These are phyloP conservation scores for Tinamus major DNA, from an alignment of 2,797 vertebrate genomes.

Conservation along the genomic window DNA sequence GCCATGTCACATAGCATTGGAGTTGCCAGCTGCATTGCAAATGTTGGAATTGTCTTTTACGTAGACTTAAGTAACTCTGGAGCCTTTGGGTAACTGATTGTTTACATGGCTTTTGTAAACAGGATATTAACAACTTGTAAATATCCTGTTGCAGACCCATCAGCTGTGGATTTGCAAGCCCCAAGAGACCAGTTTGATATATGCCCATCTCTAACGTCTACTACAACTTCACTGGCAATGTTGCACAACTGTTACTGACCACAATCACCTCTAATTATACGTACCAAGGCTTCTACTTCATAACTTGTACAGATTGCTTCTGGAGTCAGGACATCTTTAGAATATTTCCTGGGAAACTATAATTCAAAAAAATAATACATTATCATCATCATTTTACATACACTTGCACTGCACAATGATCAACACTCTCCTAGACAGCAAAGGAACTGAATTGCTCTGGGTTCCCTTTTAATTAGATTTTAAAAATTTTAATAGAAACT, in stretches of 20 bases:
- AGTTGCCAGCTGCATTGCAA: not conserved
- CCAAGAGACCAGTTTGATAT: not conserved
- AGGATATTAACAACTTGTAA: slow-evolving; percentile 62
- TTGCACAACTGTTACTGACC: not conserved
- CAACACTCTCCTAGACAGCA: not conserved
- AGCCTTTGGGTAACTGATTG: slow-evolving; percentile 18
- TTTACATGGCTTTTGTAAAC: slow-evolving; percentile 58
- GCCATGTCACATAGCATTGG: not conserved
- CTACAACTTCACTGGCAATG: not conserved
- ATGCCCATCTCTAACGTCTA: not conserved
- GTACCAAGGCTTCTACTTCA: not conserved
- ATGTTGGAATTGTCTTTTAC: not conserved
- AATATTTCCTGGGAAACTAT: not conserved
- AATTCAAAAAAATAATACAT: not conserved
- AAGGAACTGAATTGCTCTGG: not conserved
- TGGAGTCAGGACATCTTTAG: not conserved
- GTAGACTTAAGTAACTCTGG: not conserved
- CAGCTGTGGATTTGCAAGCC: not conserved
- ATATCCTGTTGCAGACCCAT: slow-evolving; percentile 38
- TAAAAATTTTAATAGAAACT: not conserved
- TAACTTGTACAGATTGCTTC: not conserved
- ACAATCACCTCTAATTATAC: not conserved
- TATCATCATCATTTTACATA: not conserved
- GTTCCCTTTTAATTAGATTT: not conserved
- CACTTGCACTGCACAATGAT: not conserved